phyloP scores from a whole-genome alignment of 2,888 invertebrate genomes.

The Yponomeuta evonymella region DNA sequence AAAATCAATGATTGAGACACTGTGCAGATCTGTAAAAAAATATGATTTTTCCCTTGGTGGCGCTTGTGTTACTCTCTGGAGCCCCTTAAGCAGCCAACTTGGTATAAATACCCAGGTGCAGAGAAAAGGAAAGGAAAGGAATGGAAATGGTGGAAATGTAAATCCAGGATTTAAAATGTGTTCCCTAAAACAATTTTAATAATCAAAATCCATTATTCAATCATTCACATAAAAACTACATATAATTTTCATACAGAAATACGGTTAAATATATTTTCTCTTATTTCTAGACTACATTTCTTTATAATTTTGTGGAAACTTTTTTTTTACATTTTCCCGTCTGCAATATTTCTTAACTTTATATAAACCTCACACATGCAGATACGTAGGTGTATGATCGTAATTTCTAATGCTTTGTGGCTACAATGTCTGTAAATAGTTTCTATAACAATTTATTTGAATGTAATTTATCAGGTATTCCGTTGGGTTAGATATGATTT shows the following conservation, averaged over 20 bases:
- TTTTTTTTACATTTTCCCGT: slow-evolving; percentile 66
- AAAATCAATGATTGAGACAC: too few relatives aligned
- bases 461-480: slow-evolving; percentile 63
- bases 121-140: neutral
- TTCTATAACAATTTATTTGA: slow-evolving; percentile 37
- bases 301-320: slow-evolving; percentile 59
- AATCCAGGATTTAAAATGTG: slow-evolving; percentile 22
- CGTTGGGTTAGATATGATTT: slow-evolving; percentile 66
- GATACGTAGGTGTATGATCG: slow-evolving; percentile 33
- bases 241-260: slow-evolving; percentile 76
- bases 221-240: slow-evolving; percentile 75
- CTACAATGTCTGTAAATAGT: slow-evolving; percentile 53
- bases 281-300: slow-evolving; percentile 64
- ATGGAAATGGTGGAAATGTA: slow-evolving; percentile 4
- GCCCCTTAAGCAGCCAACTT: too few relatives aligned
- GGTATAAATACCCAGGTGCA: neutral
- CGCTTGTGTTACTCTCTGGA: too few relatives aligned
- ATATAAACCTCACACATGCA: slow-evolving; percentile 55
- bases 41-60: too few relatives aligned
- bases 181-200: slow-evolving; percentile 68
- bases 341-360: slow-evolving; percentile 56
- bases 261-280: slow-evolving; percentile 75
- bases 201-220: slow-evolving; percentile 71
- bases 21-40: too few relatives aligned
- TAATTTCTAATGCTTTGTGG: slow-evolving; percentile 38